A percentile compares a stretch with the other conserved stretches of the same genome.
Evolutionary conservation across 2,888 invertebrate genomes (phyloP).

Genomic region (Abrostola tripartita): DNA sequence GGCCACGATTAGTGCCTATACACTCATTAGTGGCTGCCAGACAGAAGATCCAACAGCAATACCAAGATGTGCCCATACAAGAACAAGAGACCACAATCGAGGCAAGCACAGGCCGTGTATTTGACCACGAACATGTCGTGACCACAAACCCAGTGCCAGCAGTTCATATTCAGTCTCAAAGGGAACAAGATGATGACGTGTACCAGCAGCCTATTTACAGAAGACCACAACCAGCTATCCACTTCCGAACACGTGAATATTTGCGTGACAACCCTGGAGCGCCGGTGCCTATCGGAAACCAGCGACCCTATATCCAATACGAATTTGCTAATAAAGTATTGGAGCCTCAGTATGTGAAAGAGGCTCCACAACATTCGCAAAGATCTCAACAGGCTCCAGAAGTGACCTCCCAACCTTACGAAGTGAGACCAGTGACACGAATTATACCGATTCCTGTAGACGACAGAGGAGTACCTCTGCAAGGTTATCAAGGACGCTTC

Average conservation of each 20-base stretch:
- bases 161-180: conserved; percentile 85
- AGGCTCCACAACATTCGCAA: conserved; percentile 65
- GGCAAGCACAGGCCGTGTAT: conserved; percentile 86
- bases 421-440: conserved; percentile 77
- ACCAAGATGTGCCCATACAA: conserved; percentile 73
- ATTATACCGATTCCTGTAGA: conserved; percentile 83
- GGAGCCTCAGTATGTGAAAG: conserved; percentile 82
- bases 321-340: conserved; percentile 83
- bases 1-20: conserved; percentile 87
- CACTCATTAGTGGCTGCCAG: conserved; percentile 84
- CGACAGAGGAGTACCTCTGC: conserved; percentile 81
- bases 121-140: conserved; percentile 82
- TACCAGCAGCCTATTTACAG: conserved; percentile 81
- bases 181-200: conserved; percentile 75
- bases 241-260: conserved; percentile 84
- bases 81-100: conserved; percentile 84
- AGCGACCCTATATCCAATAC: conserved; percentile 84
- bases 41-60: conserved; percentile 83
- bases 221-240: conserved; percentile 73
- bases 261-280: conserved; percentile 85
- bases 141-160: conserved; percentile 87
- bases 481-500: conserved; percentile 78
- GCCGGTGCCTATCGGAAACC: conserved; percentile 84
- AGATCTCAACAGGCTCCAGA: conserved; percentile 68
- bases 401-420: conserved; percentile 75